Evolutionary conservation across 2,113 vertebrate genomes (phyloP), one percentile per base, ranked within the genome.

Genomic region (Pelobates fuscus): DNA sequence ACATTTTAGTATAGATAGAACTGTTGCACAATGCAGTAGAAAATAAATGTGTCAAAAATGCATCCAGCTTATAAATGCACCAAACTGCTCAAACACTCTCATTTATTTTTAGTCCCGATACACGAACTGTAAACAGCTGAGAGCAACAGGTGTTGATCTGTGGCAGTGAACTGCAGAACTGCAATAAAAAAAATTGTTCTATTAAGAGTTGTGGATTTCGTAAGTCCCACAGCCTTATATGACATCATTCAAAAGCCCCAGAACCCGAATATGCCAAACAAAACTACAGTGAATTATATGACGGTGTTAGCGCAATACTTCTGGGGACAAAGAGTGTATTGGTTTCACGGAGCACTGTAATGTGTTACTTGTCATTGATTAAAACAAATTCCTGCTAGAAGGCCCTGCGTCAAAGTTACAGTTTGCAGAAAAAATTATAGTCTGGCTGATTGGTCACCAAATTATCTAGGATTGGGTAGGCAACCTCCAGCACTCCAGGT

Each of bases 141-240:
- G 60, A 23, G 1, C 26, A 63, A 43, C 68, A 70, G 55, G 68
- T 70, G 68, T 18, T 29, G 23, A 32, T 68, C 26, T 60, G 23
- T 70, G 32, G 60, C 4, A 7, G 11, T 27, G 55, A 26, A 60
- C 41, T 8, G 61, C 61, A 21, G 29, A 8, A 49, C 17, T 49
- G 17, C 44, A 49, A 23, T 5, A 37, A 29, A 57, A 32, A 14
- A 18, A 37, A 52, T 24, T 54, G n/a, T 18, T 60, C 8, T 24
- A 70, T 60, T 27, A 58, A 46, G 15, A 29, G 58, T 12, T 43
- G 27, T 32, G 54, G 54, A 43, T 59, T 37, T 49, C 20, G 10
- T 14, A 43, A 44, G 14, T 18, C 12, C 27, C 24, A 21, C 32
- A 37, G 5, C 5, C 27, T 55, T 58, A 43, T 17, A 6, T 27